These are phyloP conservation scores for Vombatus ursinus DNA, from an alignment of 2,113 vertebrate genomes.

Conservation along the genomic window DNA sequence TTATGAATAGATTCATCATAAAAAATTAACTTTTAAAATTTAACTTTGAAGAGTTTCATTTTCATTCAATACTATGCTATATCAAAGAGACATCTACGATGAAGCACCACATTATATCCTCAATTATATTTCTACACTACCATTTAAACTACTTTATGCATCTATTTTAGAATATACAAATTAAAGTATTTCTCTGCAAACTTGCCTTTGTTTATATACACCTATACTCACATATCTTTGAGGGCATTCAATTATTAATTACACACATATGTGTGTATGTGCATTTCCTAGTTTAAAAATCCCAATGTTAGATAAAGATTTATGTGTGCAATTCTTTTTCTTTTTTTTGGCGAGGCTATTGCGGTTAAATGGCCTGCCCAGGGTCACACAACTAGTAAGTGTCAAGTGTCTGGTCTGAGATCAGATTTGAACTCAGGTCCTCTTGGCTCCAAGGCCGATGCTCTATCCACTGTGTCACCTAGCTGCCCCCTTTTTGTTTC, in stretches of 20 bases:
- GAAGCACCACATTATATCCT: not conserved
- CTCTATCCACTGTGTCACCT: too few relatives aligned
- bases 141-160: not conserved
- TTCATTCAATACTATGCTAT: not conserved
- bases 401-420: too few relatives aligned
- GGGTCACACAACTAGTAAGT: too few relatives aligned
- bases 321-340: not conserved
- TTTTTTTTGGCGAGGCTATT: too few relatives aligned
- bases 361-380: too few relatives aligned
- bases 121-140: not conserved
- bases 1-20: not conserved
- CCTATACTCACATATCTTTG: not conserved
- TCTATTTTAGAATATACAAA: conserved; percentile 1
- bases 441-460: too few relatives aligned
- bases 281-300: not conserved
- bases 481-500: too few relatives aligned
- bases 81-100: not conserved
- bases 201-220: not conserved
- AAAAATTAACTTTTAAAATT: not conserved
- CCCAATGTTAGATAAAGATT: not conserved
- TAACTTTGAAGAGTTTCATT: not conserved
- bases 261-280: not conserved
- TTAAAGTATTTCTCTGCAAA: not conserved
- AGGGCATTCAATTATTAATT: not conserved
- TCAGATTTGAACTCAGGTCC: too few relatives aligned